Evolutionary conservation across 2,888 invertebrate species (phyloP), one percentile per base, ranked within the genome.

Genomic region (Alitta virens): DNA sequence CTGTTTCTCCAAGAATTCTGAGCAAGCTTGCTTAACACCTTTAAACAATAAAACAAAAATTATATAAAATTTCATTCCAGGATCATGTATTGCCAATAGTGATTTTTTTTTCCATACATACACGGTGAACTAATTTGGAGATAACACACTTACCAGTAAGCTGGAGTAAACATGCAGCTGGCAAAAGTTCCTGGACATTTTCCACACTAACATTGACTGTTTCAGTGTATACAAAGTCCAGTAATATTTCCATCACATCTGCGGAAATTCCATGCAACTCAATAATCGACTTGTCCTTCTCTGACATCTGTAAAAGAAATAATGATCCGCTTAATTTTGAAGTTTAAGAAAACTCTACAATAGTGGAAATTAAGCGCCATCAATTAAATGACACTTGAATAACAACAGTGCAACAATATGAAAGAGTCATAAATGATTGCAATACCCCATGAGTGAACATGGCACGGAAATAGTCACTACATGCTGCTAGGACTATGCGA

Each of bases 221-320:
- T 65, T 80, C 80, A 40, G 79, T 79, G 69, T 81, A 81, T 25
- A 80, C 78, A 74, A 79, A 81, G 67, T 81, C 79, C 33, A 81
- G 66, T 53, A 81, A 65, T 2, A 77, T 76, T 27, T 72, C 75
- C 76, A 81, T 78, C 12, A 80, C 78, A 56, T 67, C 68, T 1
- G 76, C 74, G 16, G 76, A 73, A 38, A 81, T 75, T 56, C 75
- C 78, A 61, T 78, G 77, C 21, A 81, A 66, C 52, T 78, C 78
- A 25, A 81, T 74, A 18, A 71, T 68, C 5, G 73, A 68, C 63
- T 79, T 74, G 56, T 75, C 72, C 40, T 66, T 71, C 68, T 80
- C 80, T 14, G 72, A 73, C 76, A 80, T 75, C 79, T 79, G 63
- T 12, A 65, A 63, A 42, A n/a, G n/a, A n/a, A n/a, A n/a, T n/a